Base-by-base conservation (phyloP, 2,113 vertebrate species). In the Glaucidium brasilianum region DNA sequence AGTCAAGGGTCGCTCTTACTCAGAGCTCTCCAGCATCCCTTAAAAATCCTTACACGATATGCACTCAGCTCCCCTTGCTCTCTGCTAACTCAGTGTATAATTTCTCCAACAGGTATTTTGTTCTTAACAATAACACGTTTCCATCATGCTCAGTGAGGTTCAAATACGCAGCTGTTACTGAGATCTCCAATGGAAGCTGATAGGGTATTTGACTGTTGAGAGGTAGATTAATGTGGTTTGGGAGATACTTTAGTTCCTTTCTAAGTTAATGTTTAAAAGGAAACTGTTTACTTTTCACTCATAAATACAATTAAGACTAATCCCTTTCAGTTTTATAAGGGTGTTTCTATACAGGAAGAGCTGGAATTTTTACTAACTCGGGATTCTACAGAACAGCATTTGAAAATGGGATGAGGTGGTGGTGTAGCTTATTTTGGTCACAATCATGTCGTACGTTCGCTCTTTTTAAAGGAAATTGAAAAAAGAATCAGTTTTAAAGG, bases 271-370 rank as follows among this genome's bases (percentile, higher is more conserved):
- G 43, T 90, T 93, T 56, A 83, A 66, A 79, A 79, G 76, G 45
- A 60, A 91, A 66, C 52, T 84, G 77, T 75, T 95, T 95, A 79
- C 85, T 85, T 91, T 76, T 86, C 73, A 71, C 60, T 75, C 27
- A 2, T 75, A 68, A 60, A 63, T 76, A 85, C 66, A 82, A 79
- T 91, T 90, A 78, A 85, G 39, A 58, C 49, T 75, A 85, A 96
- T 62, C 43, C 53, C 35, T 37, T 55, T 37, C 5, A 32, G 37
- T 76, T 91, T 69, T 74, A 30, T 39, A 45, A n/a, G 63, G 34
- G 11, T 41, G 47, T 84, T 87, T 88, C 66, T 83, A 29, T 72
- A 30, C 26, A 67, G 37, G 56, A 75, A 88, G 37, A 25, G 32
- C 66, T 73, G 22, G 39, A 67, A 35, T 59, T 78, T 83, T 80